Evolutionary conservation across 2,888 invertebrate species (phyloP).

Genomic region (Lathronympha strigana): DNA sequence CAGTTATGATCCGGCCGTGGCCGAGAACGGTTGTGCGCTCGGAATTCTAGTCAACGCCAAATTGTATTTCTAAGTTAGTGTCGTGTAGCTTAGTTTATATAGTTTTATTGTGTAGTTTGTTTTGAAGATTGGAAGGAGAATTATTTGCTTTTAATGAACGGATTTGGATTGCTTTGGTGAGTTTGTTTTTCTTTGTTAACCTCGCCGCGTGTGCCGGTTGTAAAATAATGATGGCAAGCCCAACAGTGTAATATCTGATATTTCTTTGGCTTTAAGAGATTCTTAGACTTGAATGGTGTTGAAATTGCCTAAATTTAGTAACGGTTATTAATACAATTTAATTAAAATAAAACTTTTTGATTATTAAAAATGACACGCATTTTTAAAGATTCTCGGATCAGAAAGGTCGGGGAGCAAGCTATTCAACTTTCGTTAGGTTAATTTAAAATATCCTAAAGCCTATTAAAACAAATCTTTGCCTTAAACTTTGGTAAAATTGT

Average conservation of each 20-base stretch:
- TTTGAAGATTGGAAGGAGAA: slow-evolving; percentile 48
- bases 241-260: neutral
- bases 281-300: neutral
- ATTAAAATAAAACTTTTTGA: slow-evolving; percentile 20
- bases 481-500: slow-evolving; percentile 7
- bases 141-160: slow-evolving; percentile 72
- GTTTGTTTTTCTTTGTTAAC: slow-evolving; percentile 50
- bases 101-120: slow-evolving; percentile 62
- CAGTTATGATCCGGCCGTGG: slow-evolving; percentile 80
- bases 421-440: slow-evolving; percentile 37
- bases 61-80: slow-evolving; percentile 55
- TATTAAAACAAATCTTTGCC: slow-evolving; percentile 3
- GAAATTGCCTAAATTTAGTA: neutral
- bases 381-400: no score
- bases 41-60: slow-evolving; percentile 82
- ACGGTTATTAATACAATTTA: slow-evolving; percentile 7
- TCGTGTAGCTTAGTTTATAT: slow-evolving; percentile 46
- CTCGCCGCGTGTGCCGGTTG: slow-evolving; percentile 35
- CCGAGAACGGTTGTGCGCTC: slow-evolving; percentile 73
- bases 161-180: slow-evolving; percentile 82
- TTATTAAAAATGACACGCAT: slow-evolving; percentile 20
- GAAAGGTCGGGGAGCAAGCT: slow-evolving; percentile 14
- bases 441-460: slow-evolving; percentile 33
- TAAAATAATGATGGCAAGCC: neutral
- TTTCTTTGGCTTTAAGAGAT: neutral